Conservation (phyloP, 2,113 vertebrate genomes). For the zebrafish (Danio rerio) region DNA sequence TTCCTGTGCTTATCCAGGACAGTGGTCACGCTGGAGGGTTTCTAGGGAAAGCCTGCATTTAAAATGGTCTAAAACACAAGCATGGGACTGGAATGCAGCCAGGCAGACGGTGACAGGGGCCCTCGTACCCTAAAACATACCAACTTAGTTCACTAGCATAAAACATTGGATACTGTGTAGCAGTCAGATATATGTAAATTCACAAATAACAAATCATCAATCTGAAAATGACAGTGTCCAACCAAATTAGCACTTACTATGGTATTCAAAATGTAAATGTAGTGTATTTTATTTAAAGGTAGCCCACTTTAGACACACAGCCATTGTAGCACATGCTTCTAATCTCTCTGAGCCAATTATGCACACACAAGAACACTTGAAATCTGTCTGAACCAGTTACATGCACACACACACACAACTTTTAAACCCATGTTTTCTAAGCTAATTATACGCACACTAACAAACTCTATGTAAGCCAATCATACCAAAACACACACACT, state of each 20-base stretch:
- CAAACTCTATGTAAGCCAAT: not conserved
- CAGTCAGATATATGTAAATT: not conserved
- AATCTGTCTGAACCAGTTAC: not conserved
- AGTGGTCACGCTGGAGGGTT: conserved; percentile 46
- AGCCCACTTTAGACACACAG: not conserved
- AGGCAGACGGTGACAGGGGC: not conserved
- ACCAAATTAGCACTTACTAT: not conserved
- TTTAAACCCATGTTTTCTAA: not conserved
- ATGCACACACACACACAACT: not conserved
- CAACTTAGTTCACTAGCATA: not conserved
- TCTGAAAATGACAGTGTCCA: not conserved
- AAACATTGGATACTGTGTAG: not conserved
- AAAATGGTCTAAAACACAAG: conserved; percentile 29
- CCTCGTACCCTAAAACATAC: not conserved
- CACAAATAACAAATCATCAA: conserved; percentile 8
- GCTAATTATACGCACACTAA: conserved; percentile 1
- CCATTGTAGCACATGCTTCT: not conserved
- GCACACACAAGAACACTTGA: not conserved
- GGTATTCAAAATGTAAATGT: not conserved
- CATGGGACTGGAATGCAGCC: not conserved
- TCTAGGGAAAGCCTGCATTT: conserved; percentile 48
- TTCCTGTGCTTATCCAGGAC: conserved; percentile 53
- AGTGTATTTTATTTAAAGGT: not conserved
- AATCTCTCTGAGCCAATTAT: not conserved
- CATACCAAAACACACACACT: conserved; percentile 43